Evolutionary conservation across 2,113 vertebrate species (phyloP), one percentile per base, ranked within the genome.

Genomic region (Gracilinanus agilis): DNA sequence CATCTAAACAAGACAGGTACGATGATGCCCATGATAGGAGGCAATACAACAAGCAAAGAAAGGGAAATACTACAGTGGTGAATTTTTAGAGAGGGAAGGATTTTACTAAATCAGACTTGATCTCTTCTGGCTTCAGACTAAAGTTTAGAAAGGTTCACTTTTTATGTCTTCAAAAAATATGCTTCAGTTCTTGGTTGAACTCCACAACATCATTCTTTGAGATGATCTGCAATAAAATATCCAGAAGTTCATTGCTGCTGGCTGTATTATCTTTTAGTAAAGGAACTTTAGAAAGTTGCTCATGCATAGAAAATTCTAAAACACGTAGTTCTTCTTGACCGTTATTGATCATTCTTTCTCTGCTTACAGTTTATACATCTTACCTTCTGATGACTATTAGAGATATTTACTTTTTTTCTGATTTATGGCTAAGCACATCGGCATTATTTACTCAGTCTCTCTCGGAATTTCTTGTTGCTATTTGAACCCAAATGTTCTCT

Each of bases 211-310:
- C 67, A 94, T n/a, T 90, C 92, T 91, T 95, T 91, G 92, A 97
- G 53, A 53, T 97, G 90, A 96, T 93, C 94, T 94, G 92, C 93
- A 96, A 95, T 94, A 96, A 95, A 92, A 75, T 56, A 54, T 6
- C 9, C 21, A 29, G 54, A 95, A 95, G 96, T 40, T 53, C 7
- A 40, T 95, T 96, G 54, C 75, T 95, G 94, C 89, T 96, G 95
- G 93, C 92, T 95, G 0, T 40, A 40, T 40, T 40, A 83, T 83
- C n/a, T 10, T 83, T 95, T 95, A 96, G 97, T 96, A 95, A 55
- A 96, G 92, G 95, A n/a, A 90, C 55, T 93, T 96, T 95, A 96
- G 34, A 94, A 95, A 95, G 44, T 88, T 94, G 44, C 40, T 95
- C 97, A 94, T 90, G 89, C 40, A 89, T 67, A 93, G 40, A 61